Evolutionary conservation across 2,797 vertebrate species (phyloP).

Genomic region (Mycteria americana): DNA sequence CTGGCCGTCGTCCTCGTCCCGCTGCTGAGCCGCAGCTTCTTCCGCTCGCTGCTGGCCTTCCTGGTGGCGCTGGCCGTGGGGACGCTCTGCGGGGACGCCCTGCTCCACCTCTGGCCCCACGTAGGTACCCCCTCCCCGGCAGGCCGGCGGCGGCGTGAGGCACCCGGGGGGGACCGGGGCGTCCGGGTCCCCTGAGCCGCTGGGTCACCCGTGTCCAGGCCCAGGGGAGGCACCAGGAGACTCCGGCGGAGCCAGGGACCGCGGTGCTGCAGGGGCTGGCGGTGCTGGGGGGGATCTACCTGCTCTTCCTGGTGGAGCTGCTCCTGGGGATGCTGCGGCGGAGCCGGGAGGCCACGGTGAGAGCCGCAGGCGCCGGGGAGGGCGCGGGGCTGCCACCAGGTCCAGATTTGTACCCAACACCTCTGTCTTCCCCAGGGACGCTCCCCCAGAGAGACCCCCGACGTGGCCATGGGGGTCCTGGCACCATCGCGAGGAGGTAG

Average conservation of each 20-base stretch:
- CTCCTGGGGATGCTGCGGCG: slow-evolving; percentile 67
- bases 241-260: not conserved
- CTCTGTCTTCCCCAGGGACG: not conserved
- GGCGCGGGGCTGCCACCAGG: accelerated
- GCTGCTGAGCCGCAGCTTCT: slow-evolving; percentile 58
- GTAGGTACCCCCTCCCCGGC: slow-evolving; percentile 55
- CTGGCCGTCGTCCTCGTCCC: slow-evolving; percentile 74
- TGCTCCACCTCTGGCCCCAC: slow-evolving; percentile 85
- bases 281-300: slow-evolving; percentile 79
- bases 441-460: not conserved
- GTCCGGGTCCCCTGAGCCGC: not conserved
- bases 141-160: accelerated
- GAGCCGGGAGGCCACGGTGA: slow-evolving; percentile 54
- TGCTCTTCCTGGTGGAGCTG: slow-evolving; percentile 81
- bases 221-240: slow-evolving; percentile 25
- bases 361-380: not conserved
- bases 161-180: no score
- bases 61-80: slow-evolving; percentile 84
- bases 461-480: accelerated
- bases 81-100: slow-evolving; percentile 83
- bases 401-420: accelerated
- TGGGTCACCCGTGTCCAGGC: slow-evolving; percentile 16
- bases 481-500: not conserved
- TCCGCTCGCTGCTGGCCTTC: slow-evolving; percentile 76
- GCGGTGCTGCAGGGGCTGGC: slow-evolving; percentile 74